Evolutionary conservation across 2,113 vertebrate species (phyloP), one percentile per base, ranked within the genome.

Genomic region (Prunella fulvescens): DNA sequence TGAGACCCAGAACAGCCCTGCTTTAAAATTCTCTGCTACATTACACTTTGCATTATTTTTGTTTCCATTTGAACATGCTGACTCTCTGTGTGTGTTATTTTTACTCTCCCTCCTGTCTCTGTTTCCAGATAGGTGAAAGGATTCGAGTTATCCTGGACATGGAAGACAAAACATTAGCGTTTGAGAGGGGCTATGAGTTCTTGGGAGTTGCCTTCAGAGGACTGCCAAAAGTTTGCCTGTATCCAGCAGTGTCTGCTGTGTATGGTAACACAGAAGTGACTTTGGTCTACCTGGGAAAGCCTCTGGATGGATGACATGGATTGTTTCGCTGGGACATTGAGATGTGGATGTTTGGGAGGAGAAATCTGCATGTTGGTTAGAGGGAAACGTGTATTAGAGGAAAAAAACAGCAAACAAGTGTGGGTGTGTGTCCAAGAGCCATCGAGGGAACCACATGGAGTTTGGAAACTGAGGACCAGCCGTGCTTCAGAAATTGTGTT

Each of bases 251-350:
- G 72, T 99, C 99, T 42, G 99, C 99, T 37, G 99, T 99, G 13
- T 99, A 99, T 44, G 99, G 99, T 76, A 99, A 99, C 98, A 99
- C 99, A 42, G 99, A 99, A 97, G 99, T 99, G 98, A 99, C 99
- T 96, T 99, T 99, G 99, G 99, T 99, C 94, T 99, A 99, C 96
- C 98, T 99, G 97, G 99, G 99, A 88, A 99, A 99, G 92, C 99
- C 99, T 88, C 97, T 99, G 97, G 99, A 99, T 84, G 99, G 99
- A 95, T 99, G 98, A 98, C 70, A 11, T 86, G 90, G 77, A 88
- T 93, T 81, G 69, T 94, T 95, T 77, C 29, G 0, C 73, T 89
- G 93, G 92, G 87, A 96, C 91, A 19, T 85, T 57, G 19, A 95
- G 96, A 96, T 82, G 81, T 92, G 93, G 88, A 96, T 92, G 81